Base-by-base conservation (phyloP, 2,888 invertebrate genomes). In the Belgica antarctica region DNA sequence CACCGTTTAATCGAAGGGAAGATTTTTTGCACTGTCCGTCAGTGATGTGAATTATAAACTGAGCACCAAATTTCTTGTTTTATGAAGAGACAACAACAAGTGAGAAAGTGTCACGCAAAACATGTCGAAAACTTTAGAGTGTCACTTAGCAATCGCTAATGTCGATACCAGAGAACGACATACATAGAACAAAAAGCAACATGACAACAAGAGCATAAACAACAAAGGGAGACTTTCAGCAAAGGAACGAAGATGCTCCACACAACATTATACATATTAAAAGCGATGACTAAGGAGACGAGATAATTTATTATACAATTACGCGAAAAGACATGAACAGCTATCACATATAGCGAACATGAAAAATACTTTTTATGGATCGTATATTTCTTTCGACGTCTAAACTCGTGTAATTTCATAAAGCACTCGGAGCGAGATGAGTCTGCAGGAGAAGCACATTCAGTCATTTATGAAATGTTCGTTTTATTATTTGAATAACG, bases 301-400 rank as follows among this genome's bases (percentile, higher is more conserved):
- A 41, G 41, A 41, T 41, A 41, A 41, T 41, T 41, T 41, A 41
- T 41, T 41, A n/a, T 41, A 41, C 41, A 41, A 41, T 12, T 41
- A 12, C 12, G 41, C n/a, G n/a, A n/a, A 41, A 41, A 15, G 41
- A 41, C 41, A 41, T 41, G 15, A 41, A 41, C 5, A 41, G 41
- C 15, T 41, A 41, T 41, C 41, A 41, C n/a, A n/a, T n/a, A n/a
- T n/a, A 41, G 41, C 41, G 15, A 12, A 31, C 10, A 41, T 15
- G 15, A 41, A 12, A 41, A 41, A 31, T 5, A 15, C 41, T 41
- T 41, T n/a, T 2, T 10, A n/a, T n/a, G n/a, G n/a, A n/a, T n/a
- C n/a, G n/a, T n/a, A n/a, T n/a, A n/a, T n/a, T n/a, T n/a, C n/a
- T n/a, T n/a, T n/a, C n/a, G n/a, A n/a, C n/a, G n/a, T n/a, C n/a